These are phyloP conservation scores for Lasioglossum leucozonium DNA, from an alignment of 2,888 invertebrate species.

Conservation along the genomic window DNA sequence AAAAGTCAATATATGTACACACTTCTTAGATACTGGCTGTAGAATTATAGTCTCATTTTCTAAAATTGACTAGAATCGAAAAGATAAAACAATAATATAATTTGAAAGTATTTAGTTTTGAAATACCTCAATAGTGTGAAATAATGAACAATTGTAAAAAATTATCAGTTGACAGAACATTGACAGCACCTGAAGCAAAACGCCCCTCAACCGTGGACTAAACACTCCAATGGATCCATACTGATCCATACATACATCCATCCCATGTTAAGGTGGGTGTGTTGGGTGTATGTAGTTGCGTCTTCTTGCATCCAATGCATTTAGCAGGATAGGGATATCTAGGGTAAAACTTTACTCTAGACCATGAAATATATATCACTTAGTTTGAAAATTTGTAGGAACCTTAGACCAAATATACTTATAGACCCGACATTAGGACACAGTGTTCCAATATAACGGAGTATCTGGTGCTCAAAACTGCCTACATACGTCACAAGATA, in stretches of 20 bases:
- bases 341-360: conserved; percentile 24
- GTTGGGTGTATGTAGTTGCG: background rate
- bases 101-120: conserved; percentile 13
- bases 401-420: too few species aligned
- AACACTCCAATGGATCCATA: conserved; percentile 24
- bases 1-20: background rate
- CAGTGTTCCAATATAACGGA: too few species aligned
- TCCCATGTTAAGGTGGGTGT: background rate
- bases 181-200: conserved; percentile 52
- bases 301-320: background rate
- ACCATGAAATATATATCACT: background rate
- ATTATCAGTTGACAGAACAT: conserved; percentile 45
- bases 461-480: too few species aligned
- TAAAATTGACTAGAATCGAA: background rate
- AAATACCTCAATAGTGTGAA: conserved; percentile 36
- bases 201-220: conserved; percentile 56
- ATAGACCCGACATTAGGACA: too few species aligned
- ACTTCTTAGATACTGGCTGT: background rate
- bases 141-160: conserved; percentile 25
- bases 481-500: too few species aligned
- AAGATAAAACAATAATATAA: background rate
- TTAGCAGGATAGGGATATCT: conserved; percentile 1
- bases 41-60: background rate
- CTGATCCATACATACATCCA: background rate
- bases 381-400: background rate